These are phyloP conservation scores for Machimus rusticus DNA, from an alignment of 2,888 invertebrate genomes.

Conservation along the genomic window DNA sequence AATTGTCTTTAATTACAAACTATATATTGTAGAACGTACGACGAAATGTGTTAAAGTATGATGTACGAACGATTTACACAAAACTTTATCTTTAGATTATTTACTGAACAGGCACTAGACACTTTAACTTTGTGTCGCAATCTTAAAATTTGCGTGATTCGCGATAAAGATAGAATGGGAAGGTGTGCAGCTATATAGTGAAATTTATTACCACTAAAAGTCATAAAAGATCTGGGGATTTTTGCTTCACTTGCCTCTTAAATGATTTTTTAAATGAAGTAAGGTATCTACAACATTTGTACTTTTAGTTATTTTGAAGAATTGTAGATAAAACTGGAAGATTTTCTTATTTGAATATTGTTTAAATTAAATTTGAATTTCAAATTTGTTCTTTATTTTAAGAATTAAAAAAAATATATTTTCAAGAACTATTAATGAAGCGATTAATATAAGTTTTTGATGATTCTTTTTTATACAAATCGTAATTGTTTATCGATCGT, in stretches of 20 bases:
- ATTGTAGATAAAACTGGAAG: not conserved
- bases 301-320: not conserved
- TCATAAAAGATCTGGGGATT: not conserved
- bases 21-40: not conserved
- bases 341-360: not conserved
- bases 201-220: not conserved
- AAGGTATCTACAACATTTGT: not conserved
- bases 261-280: not conserved
- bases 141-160: not conserved
- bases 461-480: no score
- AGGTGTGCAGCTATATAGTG: not conserved
- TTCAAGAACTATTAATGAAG: no score
- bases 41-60: not conserved
- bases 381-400: no score
- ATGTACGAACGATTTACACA: not conserved
- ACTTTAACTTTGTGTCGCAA: not conserved
- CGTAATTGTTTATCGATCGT: no score
- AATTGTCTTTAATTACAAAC: not conserved
- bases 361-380: not conserved
- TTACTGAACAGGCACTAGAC: not conserved
- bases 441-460: no score
- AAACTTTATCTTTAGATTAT: conserved; percentile 7
- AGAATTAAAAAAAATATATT: no score
- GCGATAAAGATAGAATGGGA: not conserved
- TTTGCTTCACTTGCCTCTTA: not conserved